phyloP scores from a whole-genome alignment of 30 jellyfish, hydroid and myxozoan species.

The Turritopsis rubra region DNA sequence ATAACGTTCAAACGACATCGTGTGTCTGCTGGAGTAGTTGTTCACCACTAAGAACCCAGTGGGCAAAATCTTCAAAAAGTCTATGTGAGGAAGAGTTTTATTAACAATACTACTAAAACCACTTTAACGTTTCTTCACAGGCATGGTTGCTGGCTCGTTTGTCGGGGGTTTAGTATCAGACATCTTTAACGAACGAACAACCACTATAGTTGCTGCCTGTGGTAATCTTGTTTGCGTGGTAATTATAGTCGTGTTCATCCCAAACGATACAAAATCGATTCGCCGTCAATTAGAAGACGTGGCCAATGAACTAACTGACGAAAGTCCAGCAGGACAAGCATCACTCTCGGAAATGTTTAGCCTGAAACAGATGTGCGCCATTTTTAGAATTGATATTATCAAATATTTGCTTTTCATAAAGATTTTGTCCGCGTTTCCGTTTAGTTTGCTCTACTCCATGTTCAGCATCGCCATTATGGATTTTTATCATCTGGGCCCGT shows the following conservation, averaged over 20 bases:
- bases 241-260: slow-evolving; percentile 17
- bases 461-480: slow-evolving; percentile 43
- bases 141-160: slow-evolving; percentile 35
- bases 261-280: slow-evolving; percentile 31
- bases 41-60: too few relatives aligned
- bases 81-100: too few relatives aligned
- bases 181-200: slow-evolving; percentile 22
- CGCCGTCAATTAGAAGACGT: slow-evolving; percentile 23
- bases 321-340: slow-evolving; percentile 1
- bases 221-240: slow-evolving; percentile 28
- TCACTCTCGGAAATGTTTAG: neutral
- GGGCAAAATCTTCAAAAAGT: too few relatives aligned
- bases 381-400: slow-evolving; percentile 19
- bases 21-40: too few relatives aligned
- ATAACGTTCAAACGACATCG: too few relatives aligned
- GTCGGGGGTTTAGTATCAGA: slow-evolving; percentile 34
- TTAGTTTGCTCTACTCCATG: slow-evolving; percentile 26
- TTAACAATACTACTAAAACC: neutral
- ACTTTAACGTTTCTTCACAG: slow-evolving; percentile 1
- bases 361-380: neutral
- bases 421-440: slow-evolving; percentile 33
- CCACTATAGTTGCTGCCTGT: slow-evolving; percentile 36
- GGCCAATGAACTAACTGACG: neutral
- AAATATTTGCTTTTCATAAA: slow-evolving; percentile 26
- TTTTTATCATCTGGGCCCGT: slow-evolving; percentile 34